Percentiles rank a stretch among this genome's conserved stretches.
phyloP scores from a whole-genome alignment of 2,888 invertebrate genomes.

The Cartodere bifasciata region DNA sequence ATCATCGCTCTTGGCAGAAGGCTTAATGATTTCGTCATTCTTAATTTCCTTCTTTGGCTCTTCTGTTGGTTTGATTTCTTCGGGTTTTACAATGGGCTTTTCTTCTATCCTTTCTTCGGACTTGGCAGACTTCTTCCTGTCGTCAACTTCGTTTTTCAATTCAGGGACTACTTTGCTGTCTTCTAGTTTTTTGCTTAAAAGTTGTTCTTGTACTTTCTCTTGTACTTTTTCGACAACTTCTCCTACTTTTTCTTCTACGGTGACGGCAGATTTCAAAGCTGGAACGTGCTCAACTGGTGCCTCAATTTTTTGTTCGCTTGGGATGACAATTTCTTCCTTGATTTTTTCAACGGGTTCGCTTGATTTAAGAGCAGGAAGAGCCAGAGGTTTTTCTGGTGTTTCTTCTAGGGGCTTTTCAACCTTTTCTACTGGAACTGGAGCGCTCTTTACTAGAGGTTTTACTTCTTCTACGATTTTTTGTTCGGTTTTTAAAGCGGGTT shows the following conservation, averaged over 20 bases:
- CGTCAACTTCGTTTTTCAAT: background rate
- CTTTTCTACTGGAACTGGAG: constrained; percentile 21
- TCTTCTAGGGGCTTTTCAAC: constrained; percentile 22
- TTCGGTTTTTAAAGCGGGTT: constrained; percentile 19
- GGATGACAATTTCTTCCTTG: constrained; percentile 22
- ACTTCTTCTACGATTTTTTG: too few relatives aligned
- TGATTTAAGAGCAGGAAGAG: constrained; percentile 24
- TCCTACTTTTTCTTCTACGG: too few relatives aligned
- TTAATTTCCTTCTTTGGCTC: constrained; percentile 18
- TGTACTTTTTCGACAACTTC: background rate
- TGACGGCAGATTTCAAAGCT: constrained; percentile 9
- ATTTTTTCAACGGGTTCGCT: constrained; percentile 16
- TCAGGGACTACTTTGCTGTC: constrained; percentile 3
- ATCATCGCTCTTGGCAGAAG: constrained; percentile 7
- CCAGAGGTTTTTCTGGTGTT: constrained; percentile 30
- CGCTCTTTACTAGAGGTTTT: too few relatives aligned
- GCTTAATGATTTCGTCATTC: constrained; percentile 7
- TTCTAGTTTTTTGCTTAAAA: background rate
- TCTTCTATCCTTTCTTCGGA: background rate
- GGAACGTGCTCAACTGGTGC: constrained; percentile 10
- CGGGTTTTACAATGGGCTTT: constrained; percentile 11
- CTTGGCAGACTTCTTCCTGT: constrained; percentile 5
- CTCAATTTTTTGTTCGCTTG: constrained; percentile 25
- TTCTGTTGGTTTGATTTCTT: constrained; percentile 17
- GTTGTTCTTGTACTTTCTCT: background rate